Base-by-base conservation (phyloP, 1,140 invertebrate genomes). In the Drosophila repleta region DNA sequence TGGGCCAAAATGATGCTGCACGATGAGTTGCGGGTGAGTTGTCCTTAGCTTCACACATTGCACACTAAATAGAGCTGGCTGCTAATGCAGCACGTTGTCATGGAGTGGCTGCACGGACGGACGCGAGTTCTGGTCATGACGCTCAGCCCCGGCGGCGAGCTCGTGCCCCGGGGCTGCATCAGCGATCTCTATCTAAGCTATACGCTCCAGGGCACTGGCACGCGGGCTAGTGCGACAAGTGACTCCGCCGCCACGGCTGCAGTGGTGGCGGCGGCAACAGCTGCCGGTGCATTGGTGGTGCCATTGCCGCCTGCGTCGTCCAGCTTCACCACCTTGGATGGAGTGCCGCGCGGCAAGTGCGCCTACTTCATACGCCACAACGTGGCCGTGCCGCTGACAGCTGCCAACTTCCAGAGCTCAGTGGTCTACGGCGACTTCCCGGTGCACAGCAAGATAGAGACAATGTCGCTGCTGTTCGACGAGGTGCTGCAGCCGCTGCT, bases 351-450 rank as follows among this genome's bases (percentile, higher is more conserved):
- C 90, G 90, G 91, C 81, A 65, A 96, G 96, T 92, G 94, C 92
- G 62, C 93, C 93, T 96, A 95, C 79, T 96, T 96, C 83, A 93
- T 96, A 17, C 94, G 94, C 69, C 94, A 93, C 70, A 92, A 92
- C 37, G 68, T 89, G 10, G 93, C 93, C 10, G 83, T 91, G 2
- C 48, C 84, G 13, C 84, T 96, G 10, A 92, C 93, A 1, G 94
- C 93, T 62, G 93, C 94, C 37, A 94, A 95, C 75, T 92, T 96
- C 7, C 91, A 93, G 56, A 92, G 93, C 26, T 90, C 93, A 1
- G 87, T 97, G 11, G 92, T 96, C 1, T 95, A 94, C 74, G 96
- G 97, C 8, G 96, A 97, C 90, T 93, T 97, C 80, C 94, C 95
- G 1, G 93, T 94, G 4, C 94, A 94, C 74, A 95, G 85, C 41